A percentile compares a stretch with the other conserved stretches of the same genome.
Evolutionary conservation across 1,140 invertebrate genomes (phyloP).

Genomic region (Macrobrachium rosenbergii): DNA sequence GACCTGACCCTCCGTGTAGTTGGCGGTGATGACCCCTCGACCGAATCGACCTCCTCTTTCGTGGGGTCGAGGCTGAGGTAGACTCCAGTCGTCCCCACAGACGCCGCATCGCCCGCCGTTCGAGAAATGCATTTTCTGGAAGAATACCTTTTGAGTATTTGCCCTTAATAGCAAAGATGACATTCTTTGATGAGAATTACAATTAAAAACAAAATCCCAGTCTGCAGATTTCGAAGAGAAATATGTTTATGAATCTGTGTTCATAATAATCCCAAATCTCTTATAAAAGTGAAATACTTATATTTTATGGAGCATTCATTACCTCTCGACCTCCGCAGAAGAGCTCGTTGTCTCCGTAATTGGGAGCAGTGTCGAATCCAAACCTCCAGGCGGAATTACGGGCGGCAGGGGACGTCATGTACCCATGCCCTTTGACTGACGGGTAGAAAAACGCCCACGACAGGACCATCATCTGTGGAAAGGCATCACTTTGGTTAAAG

Average conservation of each 20-base stretch:
- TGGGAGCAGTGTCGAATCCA: constrained; percentile 71
- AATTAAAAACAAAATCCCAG: too few species aligned
- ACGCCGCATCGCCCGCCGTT: constrained; percentile 61
- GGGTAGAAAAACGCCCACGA: too few species aligned
- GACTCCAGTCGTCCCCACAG: constrained; percentile 56
- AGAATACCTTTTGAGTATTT: background rate
- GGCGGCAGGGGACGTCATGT: too few species aligned
- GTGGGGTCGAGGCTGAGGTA: constrained; percentile 38
- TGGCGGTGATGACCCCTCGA: constrained; percentile 68
- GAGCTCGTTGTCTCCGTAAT: constrained; percentile 74
- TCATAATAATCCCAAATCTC: too few species aligned
- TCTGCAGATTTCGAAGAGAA: too few species aligned
- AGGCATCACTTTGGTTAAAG: too few species aligned
- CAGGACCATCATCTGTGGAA: too few species aligned
- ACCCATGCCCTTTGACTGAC: too few species aligned
- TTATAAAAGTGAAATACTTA: too few species aligned
- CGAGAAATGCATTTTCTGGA: constrained; percentile 35
- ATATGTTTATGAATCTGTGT: too few species aligned
- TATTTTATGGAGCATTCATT: constrained; percentile 1
- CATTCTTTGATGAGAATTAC: too few species aligned
- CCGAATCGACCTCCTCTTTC: constrained; percentile 68
- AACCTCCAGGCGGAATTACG: constrained; percentile 51
- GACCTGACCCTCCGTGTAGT: constrained; percentile 41
- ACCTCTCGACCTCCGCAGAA: constrained; percentile 73
- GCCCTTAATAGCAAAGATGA: constrained; percentile 31